Evolutionary conservation across 2,797 vertebrate species (phyloP).

Genomic region (Tapirus indicus): DNA sequence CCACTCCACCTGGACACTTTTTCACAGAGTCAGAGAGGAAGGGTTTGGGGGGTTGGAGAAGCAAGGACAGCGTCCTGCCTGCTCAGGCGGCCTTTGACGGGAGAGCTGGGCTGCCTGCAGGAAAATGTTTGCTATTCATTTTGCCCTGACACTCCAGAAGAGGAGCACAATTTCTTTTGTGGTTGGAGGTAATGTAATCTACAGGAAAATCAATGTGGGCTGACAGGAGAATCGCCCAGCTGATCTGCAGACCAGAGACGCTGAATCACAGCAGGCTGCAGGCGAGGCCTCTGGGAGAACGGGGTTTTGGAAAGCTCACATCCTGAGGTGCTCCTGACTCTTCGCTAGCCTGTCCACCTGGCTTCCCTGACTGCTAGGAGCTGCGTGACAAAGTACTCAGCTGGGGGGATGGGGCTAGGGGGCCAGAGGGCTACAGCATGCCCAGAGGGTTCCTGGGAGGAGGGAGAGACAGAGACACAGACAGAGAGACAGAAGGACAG

Average conservation of each 20-base stretch:
- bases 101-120: slow-evolving; percentile 76
- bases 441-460: slow-evolving; percentile 66
- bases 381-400: slow-evolving; percentile 12
- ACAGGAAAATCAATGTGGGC: slow-evolving; percentile 86
- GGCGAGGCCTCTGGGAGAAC: slow-evolving; percentile 59
- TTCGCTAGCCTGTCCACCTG: background rate
- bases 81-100: slow-evolving; percentile 65
- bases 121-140: slow-evolving; percentile 83
- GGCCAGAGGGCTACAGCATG: slow-evolving; percentile 42
- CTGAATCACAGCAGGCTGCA: slow-evolving; percentile 66
- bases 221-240: slow-evolving; percentile 79
- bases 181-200: slow-evolving; percentile 85
- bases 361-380: background rate
- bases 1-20: slow-evolving; percentile 70
- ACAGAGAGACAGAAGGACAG: background rate
- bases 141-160: slow-evolving; percentile 74
- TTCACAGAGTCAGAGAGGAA: background rate
- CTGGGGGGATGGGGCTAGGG: background rate
- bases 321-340: background rate
- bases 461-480: background rate
- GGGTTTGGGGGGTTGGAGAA: slow-evolving; percentile 61
- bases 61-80: background rate
- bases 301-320: background rate
- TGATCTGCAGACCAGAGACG: slow-evolving; percentile 77
- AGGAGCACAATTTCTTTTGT: slow-evolving; percentile 81